Evolutionary conservation across 2,113 vertebrate genomes (phyloP), one percentile per base, ranked within the genome.

Genomic region (Meleagris gallopavo): DNA sequence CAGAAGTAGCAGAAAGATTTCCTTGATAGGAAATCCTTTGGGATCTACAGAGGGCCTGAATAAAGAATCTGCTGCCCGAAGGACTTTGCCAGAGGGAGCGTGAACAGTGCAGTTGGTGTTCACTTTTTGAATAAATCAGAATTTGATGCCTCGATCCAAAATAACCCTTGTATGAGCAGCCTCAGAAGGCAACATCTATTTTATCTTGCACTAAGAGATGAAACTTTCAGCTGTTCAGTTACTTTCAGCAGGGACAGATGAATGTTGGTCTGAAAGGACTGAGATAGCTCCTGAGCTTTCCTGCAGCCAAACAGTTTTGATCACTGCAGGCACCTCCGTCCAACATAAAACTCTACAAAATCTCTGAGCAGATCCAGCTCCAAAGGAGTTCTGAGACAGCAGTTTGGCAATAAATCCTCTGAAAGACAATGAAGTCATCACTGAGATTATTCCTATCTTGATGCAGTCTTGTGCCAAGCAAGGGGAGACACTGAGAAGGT

Each of bases 311-410:
- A 9, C 18, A 64, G 29, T 36, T 80, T 50, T 40, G 40, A 30
- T 70, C 38, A 16, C 58, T 50, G 7, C 58, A 69, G 46, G 9
- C 22, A 34, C 20, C 62, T 76, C 29, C 13, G 22, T 45, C 17
- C 0, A 2, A 32, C 30, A 10, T 3, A 9, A 1, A 65, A 48
- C 46, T 27, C 75, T 60, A 6, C 10, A 18, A 9, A 50, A 41
- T 16, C 48, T 54, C 62, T 29, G 34, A 38, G 72, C 58, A 61
- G 38, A 46, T 17, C 14, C 30, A 58, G n/a, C 48, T 79, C 71
- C 83, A 29, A 0, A 69, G 40, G 64, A 70, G 54, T 36, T 73
- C 72, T 73, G 76, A 64, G 80, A 29, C 34, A 81, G 69, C 22
- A 61, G 4, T 6, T 62, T 16, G 55, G 22, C n/a, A 60, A 25